Evolutionary conservation across 2,797 vertebrate genomes (phyloP), one percentile per base, ranked within the genome.

Genomic region (Clamator glandarius): DNA sequence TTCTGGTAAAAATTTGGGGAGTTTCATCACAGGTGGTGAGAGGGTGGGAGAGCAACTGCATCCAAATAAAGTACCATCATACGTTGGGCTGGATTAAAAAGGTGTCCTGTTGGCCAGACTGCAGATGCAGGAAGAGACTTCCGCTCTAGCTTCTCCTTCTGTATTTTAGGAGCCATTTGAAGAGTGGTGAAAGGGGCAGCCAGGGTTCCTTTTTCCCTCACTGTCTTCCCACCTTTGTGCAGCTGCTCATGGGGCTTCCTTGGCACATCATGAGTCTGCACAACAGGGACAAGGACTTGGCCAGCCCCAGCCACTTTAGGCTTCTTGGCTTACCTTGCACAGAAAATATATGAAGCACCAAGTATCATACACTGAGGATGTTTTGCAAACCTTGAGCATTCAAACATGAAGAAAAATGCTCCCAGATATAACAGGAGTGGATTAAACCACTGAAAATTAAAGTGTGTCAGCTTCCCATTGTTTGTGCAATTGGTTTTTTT

Each of bases 1-100:
- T 90, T 62, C 59, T 73, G 85, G 73, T 80, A 84, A 80, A 63
- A 84, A 89, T 66, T 31, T 70, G 68, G 50, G 82, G 46, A n/a
- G 36, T 87, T 85, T 92, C 66, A 29, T 84, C 59, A 79, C 33
- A 12, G 5, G 41, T 0, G 0, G 55, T 73, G 73, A 87, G 58
- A 21, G 23, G 3, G 72, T 84, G 87, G 75, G 51, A 90, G 41
- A 42, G 4, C 62, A 84, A 50, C 17, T 78, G 25, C 28, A 18
- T 72, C 78, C 86, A 92, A 85, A 93, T 69, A 87, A 85, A 92
- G 68, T 76, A 63, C 46, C 42, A 26, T 64, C 14, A 55, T 2
- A 0, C 48, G 35, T 8, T 31, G 41, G 36, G 26, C 35, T 72
- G 63, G 20, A 62, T 57, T 18, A 66, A 42, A 55, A 67, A 82